Percentiles rank a stretch among this genome's conserved stretches.
Evolutionary conservation across 2,888 invertebrate species (phyloP).

Genomic region (Drosophila flavopinicola): DNA sequence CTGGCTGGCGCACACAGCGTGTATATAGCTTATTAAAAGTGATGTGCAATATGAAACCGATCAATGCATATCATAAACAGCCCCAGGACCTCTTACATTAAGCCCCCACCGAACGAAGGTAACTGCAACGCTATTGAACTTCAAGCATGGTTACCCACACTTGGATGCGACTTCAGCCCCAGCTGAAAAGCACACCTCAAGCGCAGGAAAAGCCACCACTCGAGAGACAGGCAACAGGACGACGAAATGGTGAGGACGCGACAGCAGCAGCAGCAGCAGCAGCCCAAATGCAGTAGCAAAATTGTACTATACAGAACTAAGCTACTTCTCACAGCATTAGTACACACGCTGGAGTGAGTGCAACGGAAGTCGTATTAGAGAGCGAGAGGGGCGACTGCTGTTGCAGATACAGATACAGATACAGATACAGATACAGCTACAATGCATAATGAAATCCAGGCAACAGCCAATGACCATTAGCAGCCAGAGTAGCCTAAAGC

Average conservation of each 20-base stretch:
- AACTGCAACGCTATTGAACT: slow-evolving; percentile 48
- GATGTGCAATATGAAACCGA: slow-evolving; percentile 21
- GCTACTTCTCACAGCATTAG: slow-evolving; percentile 45
- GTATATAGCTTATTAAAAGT: slow-evolving; percentile 12
- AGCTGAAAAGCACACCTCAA: slow-evolving; percentile 62
- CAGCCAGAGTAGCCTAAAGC: slow-evolving; percentile 64
- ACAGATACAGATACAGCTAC: slow-evolving; percentile 33
- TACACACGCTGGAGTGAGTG: slow-evolving; percentile 17
- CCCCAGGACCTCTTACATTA: slow-evolving; percentile 4
- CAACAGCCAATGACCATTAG: slow-evolving; percentile 75
- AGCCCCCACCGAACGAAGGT: slow-evolving; percentile 4
- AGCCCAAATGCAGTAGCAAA: slow-evolving; percentile 65
- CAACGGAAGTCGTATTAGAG: not conserved
- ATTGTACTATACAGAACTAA: slow-evolving; percentile 63
- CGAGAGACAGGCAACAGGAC: slow-evolving; percentile 29
- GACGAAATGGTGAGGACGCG: slow-evolving; percentile 13
- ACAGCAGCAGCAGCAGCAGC: slow-evolving; percentile 3
- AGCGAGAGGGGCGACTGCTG: too few relatives aligned
- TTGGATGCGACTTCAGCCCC: slow-evolving; percentile 4
- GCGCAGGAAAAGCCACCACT: slow-evolving; percentile 60
- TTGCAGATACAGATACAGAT: slow-evolving; percentile 1
- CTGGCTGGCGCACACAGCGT: not conserved
- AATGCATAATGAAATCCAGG: slow-evolving; percentile 71
- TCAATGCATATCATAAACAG: slow-evolving; percentile 50
- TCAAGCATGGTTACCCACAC: slow-evolving; percentile 35